A percentile compares a stretch with the other conserved stretches of the same genome.
These are phyloP conservation scores for Lochmaea crataegi DNA, from an alignment of 2,888 invertebrate genomes.

Conservation along the genomic window DNA sequence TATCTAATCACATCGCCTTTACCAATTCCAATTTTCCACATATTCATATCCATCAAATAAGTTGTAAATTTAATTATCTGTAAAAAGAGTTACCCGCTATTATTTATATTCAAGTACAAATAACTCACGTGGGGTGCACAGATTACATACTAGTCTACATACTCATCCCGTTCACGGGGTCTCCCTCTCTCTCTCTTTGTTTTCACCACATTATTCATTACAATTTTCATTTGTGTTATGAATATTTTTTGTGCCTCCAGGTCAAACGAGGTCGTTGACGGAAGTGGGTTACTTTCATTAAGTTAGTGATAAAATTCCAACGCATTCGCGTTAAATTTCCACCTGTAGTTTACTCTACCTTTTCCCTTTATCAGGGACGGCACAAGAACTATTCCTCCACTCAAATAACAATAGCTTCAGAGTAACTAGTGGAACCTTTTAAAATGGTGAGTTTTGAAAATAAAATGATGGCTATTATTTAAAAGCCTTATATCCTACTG, in stretches of 20 bases:
- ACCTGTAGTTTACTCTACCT: conserved; percentile 30
- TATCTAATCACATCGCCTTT: too few relatives aligned
- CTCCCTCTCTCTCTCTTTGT: background rate
- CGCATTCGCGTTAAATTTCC: conserved; percentile 29
- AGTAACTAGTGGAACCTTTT: background rate
- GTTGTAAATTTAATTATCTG: too few relatives aligned
- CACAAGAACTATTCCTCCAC: background rate
- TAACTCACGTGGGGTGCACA: background rate
- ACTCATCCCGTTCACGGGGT: background rate
- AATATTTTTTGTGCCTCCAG: conserved; percentile 29
- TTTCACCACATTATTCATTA: background rate
- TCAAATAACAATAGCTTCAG: background rate
- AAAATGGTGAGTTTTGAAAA: too few relatives aligned
- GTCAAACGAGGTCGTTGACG: conserved; percentile 30
- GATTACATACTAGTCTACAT: background rate
- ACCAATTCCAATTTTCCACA: too few relatives aligned
- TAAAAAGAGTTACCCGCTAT: too few relatives aligned
- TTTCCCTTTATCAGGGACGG: conserved; percentile 17
- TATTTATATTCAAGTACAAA: too few relatives aligned
- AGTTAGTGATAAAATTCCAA: conserved; percentile 41
- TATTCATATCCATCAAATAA: too few relatives aligned
- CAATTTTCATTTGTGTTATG: conserved; percentile 24
- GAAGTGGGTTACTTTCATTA: conserved; percentile 42
- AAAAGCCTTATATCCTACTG: too few relatives aligned
- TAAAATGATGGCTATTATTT: too few relatives aligned